Percentiles rank a stretch among this genome's conserved stretches.
Conservation (phyloP, 2,797 vertebrate species). For the Chaetodon trifasciatus region DNA sequence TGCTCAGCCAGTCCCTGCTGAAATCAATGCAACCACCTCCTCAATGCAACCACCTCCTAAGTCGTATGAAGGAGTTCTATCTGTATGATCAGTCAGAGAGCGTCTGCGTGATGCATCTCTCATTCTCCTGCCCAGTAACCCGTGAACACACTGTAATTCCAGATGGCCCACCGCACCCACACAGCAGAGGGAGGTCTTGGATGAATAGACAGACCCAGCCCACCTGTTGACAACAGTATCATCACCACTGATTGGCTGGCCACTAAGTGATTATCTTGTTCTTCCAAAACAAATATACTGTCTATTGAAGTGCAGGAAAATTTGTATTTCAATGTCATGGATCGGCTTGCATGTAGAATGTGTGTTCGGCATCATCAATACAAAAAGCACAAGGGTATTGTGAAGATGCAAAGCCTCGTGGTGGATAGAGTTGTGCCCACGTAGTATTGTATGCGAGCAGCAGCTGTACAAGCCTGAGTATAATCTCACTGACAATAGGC, state of each 20-base stretch:
- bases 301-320: background rate
- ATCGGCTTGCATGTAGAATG: background rate
- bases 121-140: conserved; percentile 33
- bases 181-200: conserved; percentile 24
- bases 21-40: conserved; percentile 3
- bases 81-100: conserved; percentile 4
- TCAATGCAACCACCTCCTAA: too few species aligned
- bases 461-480: conserved; percentile 63
- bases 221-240: conserved; percentile 47
- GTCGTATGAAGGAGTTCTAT: background rate
- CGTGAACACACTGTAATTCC: conserved; percentile 65
- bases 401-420: background rate
- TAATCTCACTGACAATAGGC: conserved; percentile 56
- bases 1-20: background rate
- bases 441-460: conserved; percentile 4
- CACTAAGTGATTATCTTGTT: background rate
- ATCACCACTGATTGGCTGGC: conserved; percentile 36
- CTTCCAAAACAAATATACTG: background rate
- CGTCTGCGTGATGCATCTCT: conserved; percentile 18
- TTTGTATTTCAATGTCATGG: background rate
- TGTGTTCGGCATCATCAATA: background rate
- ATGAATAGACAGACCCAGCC: conserved; percentile 41
- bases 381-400: background rate
- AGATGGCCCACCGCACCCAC: conserved; percentile 60
- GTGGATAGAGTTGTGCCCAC: background rate